Conservation (phyloP, 2,113 vertebrate species). For the Drymodes brunneopygia region DNA sequence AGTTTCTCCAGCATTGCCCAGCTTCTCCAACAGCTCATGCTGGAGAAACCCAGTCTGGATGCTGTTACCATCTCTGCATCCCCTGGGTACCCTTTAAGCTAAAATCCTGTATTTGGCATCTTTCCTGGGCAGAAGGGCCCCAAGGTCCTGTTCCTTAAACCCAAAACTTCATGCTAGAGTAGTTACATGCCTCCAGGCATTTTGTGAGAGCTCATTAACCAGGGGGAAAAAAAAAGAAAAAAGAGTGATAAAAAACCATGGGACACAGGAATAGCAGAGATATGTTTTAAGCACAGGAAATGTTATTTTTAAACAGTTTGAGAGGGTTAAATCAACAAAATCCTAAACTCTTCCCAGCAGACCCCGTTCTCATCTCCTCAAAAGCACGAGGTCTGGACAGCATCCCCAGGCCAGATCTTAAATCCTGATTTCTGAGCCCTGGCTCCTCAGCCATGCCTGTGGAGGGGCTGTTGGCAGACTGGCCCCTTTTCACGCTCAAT, state of each 20-base stretch:
- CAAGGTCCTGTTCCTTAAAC: neutral
- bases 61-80: neutral
- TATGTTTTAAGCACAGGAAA: conserved; percentile 7
- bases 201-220: neutral
- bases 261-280: neutral
- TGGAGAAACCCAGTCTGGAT: neutral
- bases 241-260: neutral
- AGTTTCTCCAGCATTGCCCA: neutral
- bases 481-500: neutral
- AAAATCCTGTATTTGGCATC: neutral
- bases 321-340: conserved; percentile 53
- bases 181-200: neutral
- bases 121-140: neutral
- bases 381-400: neutral
- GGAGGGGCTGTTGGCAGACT: neutral
- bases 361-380: neutral
- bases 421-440: neutral
- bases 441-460: neutral
- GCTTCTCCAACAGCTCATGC: neutral
- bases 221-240: neutral
- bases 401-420: neutral
- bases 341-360: neutral
- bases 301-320: conserved; percentile 46
- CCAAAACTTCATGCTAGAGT: neutral
- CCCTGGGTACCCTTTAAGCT: neutral